phyloP scores from a whole-genome alignment of 1,140 invertebrate species.

The Homarus americanus region DNA sequence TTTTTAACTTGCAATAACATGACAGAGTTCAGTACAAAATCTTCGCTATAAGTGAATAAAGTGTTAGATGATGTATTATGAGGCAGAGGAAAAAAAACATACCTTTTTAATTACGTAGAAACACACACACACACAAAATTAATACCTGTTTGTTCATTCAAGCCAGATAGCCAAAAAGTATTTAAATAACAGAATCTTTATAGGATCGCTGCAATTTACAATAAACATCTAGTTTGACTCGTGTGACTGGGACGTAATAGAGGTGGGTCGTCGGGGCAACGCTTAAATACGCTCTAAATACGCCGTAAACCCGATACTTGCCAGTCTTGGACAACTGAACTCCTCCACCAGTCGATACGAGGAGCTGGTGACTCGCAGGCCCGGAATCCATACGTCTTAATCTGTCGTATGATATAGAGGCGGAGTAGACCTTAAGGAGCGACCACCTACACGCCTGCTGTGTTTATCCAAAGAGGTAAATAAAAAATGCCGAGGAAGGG shows the following conservation, averaged over 20 bases:
- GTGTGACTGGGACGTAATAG: background rate
- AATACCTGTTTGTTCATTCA: too few relatives aligned
- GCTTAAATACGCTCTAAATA: slow-evolving; percentile 12
- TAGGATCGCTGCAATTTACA: background rate
- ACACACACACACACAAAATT: too few relatives aligned
- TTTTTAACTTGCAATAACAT: too few relatives aligned
- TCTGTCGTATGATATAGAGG: background rate
- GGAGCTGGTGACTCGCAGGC: background rate
- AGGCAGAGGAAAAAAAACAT: background rate
- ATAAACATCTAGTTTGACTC: background rate
- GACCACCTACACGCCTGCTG: background rate
- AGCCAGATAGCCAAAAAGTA: too few relatives aligned
- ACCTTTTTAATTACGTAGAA: background rate
- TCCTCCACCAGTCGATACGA: background rate
- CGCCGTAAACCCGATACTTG: background rate
- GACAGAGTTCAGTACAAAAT: too few relatives aligned
- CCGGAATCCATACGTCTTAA: background rate
- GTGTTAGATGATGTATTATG: too few relatives aligned
- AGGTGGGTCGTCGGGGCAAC: background rate
- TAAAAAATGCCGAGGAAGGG: background rate
- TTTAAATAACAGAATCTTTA: too few relatives aligned
- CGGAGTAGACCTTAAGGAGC: background rate
- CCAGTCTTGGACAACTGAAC: background rate
- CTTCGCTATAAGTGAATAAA: too few relatives aligned
- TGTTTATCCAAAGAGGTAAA: background rate